phyloP scores from a whole-genome alignment of 2,113 vertebrate species.

The Vimba vimba region DNA sequence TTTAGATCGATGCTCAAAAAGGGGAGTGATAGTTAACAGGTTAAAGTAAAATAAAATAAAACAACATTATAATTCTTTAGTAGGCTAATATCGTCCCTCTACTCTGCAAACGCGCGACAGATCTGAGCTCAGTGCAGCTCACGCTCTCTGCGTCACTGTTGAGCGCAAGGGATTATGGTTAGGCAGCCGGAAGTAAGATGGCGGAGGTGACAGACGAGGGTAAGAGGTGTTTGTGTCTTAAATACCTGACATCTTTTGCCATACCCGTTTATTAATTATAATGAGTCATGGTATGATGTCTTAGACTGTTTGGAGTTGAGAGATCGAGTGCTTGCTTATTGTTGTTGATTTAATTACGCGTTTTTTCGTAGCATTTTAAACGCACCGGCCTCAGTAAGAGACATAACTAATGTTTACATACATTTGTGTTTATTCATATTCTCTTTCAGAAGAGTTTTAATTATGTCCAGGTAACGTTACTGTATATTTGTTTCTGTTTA shows the following conservation, averaged over 20 bases:
- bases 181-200: constrained; percentile 67
- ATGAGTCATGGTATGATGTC: background rate
- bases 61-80: background rate
- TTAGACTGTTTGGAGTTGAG: background rate
- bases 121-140: background rate
- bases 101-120: background rate
- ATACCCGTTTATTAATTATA: background rate
- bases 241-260: background rate
- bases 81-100: background rate
- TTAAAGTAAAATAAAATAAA: background rate
- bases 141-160: background rate
- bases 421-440: background rate
- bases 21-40: too few relatives aligned
- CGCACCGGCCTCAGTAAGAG: background rate
- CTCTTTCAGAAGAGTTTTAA: background rate
- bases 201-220: constrained; percentile 70
- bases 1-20: too few relatives aligned
- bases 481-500: background rate
- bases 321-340: background rate
- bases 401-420: constrained; percentile 10
- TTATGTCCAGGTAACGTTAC: background rate
- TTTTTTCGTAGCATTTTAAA: background rate
- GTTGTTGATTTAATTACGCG: background rate
- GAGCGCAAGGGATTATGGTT: constrained; percentile 62
- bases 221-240: constrained; percentile 53